Percentiles rank a stretch among this genome's conserved stretches.
phyloP scores from a whole-genome alignment of 2,113 vertebrate species.

The Cyanoramphus novaezelandiae region DNA sequence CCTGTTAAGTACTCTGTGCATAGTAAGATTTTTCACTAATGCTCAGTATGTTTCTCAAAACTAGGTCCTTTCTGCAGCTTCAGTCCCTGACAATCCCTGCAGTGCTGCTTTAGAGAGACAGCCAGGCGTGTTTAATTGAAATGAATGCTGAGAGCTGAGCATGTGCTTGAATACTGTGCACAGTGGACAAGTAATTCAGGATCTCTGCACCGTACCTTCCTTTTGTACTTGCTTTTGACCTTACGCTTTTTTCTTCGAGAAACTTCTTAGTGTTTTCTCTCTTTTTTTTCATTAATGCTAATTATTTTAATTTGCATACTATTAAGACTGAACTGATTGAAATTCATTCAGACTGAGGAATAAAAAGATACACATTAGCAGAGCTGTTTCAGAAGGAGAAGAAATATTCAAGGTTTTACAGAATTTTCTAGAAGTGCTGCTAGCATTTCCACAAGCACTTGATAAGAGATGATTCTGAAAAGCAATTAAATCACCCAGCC shows the following conservation, averaged over 20 bases:
- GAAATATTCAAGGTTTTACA: neutral
- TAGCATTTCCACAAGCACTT: slow-evolving; percentile 1
- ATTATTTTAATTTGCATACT: slow-evolving; percentile 42
- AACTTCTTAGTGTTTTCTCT: slow-evolving; percentile 13
- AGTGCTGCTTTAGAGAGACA: neutral
- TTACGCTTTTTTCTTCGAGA: neutral
- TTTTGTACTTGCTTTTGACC: slow-evolving; percentile 22
- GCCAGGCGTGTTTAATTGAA: neutral
- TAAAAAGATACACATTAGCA: neutral
- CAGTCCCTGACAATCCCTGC: neutral
- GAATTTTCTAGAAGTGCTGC: neutral
- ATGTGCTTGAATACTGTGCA: neutral
- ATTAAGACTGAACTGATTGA: slow-evolving; percentile 17
- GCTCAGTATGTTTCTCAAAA: slow-evolving; percentile 2
- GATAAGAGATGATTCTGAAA: slow-evolving; percentile 1
- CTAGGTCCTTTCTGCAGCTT: neutral
- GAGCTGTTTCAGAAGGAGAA: neutral
- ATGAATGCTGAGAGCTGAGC: neutral
- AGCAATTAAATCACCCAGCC: slow-evolving; percentile 14
- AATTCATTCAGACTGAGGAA: slow-evolving; percentile 11
- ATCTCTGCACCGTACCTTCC: neutral
- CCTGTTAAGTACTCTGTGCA: neutral
- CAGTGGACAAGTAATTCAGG: neutral
- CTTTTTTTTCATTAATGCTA: slow-evolving; percentile 35
- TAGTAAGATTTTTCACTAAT: neutral